Evolutionary conservation across 1,140 invertebrate genomes (phyloP), one percentile per base, ranked within the genome.

Genomic region (Cyclargus thomasi): DNA sequence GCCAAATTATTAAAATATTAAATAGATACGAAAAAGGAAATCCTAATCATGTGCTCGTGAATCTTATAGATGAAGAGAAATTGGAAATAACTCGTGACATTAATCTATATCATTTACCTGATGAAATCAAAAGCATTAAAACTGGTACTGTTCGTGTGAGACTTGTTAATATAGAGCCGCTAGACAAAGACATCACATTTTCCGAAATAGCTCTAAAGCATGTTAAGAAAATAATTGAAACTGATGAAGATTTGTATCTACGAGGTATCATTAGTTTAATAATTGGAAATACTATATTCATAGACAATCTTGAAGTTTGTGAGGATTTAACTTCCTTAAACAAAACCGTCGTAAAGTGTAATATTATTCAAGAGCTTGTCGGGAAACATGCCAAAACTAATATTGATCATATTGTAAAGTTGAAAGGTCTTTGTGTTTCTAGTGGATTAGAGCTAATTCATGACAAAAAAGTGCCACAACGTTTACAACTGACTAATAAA

Each of bases 21-120:
- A 75, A 39, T 18, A 47, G 36, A 29, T 76, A 80, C 67, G 65
- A 71, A 57, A 80, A 76, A 36, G 78, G 79, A 4, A 76, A 80
- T 11, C 81, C 82, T n/a, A 83, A 86, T 68, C 67, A 67, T 5
- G 77, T 90, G 2, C 68, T 86, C n/a, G 69, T 91, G 1, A 86
- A 82, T 64, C 68, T 90, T 2, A 73, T 91, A 11, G 90, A 91
- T 57, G 83, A 90, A 70, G 82, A 89, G 68, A 79, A 70, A 66
- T 70, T 79, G 20, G 80, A 85, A 69, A 72, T 64, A 22, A 72
- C 77, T 20, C 70, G 66, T 14, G 83, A 85, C 69, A 81, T 81
- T 22, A 74, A 79, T 65, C 71, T 91, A 2, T 88, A 83, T 66
- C 62, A 87, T 77, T 73, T 91, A 39, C 88, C 88, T 6, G 79